Base-by-base conservation (phyloP, 2,888 invertebrate genomes). In the Acronicta aceris region DNA sequence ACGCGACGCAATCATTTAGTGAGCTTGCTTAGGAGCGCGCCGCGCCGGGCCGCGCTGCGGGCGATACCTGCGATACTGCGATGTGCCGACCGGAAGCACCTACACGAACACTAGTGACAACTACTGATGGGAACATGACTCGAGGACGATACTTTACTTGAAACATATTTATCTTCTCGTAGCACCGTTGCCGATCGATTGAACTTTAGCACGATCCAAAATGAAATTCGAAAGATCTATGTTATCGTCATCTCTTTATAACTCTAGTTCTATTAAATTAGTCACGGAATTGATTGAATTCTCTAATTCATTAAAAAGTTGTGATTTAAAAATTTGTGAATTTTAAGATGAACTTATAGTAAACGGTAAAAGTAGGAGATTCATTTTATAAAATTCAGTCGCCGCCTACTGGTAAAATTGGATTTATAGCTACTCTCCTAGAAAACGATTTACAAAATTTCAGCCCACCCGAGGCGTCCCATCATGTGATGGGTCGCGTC, bases 381-480 rank as follows among this genome's bases (percentile, higher is more conserved):
- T 88, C 85, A 81, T 79, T 87, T 92, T 93, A 93, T 89, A 93
- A 94, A 93, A 92, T 93, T 94, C 94, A 93, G 94, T 94, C 94
- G 89, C 92, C 82, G 89, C 88, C 94, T 94, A 93, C 91, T 89
- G 87, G 79, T 90, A 89, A 92, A 90, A 89, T 90, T 84, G 85
- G 87, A 90, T 88, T 81, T 87, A 89, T 84, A 74, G 81, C 91
- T 93, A 93, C 86, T 77, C 80, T 82, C 89, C 91, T 94, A 93
- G 88, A 93, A 93, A 93, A 91, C 78, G 87, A 89, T 90, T 91
- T 89, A 90, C 87, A 92, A 90, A 89, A 83, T 81, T 85, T 86
- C 81, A 76, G 79, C 83, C 85, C 84, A 87, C 88, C 88, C 90
- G 83, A 84, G 82, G 73, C 78, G 77, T 83, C 86, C 86, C 85